Evolutionary conservation across 2,797 vertebrate species (phyloP).

Genomic region (Coluber constrictor): DNA sequence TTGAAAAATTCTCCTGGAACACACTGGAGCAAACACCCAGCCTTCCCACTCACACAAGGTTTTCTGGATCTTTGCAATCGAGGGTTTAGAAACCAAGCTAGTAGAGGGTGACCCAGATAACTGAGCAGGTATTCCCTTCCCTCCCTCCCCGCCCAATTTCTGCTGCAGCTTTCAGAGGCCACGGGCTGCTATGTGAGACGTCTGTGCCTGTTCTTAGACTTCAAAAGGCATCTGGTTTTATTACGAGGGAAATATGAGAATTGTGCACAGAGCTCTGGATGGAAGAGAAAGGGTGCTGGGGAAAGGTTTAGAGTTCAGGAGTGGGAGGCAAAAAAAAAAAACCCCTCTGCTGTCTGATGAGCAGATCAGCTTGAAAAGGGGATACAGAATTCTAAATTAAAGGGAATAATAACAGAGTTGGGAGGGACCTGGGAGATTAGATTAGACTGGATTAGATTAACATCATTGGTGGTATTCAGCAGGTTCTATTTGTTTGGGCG

Average conservation of each 20-base stretch:
- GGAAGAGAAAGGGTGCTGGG: slow-evolving; percentile 58
- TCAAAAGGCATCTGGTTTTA: slow-evolving; percentile 63
- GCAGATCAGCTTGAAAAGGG: background rate
- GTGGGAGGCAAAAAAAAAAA: background rate
- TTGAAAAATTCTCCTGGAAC: background rate
- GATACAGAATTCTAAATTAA: background rate
- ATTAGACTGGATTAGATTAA: too few species aligned
- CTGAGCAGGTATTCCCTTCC: slow-evolving; percentile 45
- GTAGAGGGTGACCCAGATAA: background rate
- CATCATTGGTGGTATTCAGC: too few species aligned
- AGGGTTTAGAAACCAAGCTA: slow-evolving; percentile 11
- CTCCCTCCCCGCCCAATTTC: slow-evolving; percentile 4
- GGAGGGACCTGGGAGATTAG: too few species aligned
- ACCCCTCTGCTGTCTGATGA: background rate
- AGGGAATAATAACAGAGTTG: background rate
- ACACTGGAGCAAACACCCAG: background rate
- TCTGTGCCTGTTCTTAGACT: slow-evolving; percentile 57
- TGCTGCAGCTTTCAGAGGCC: slow-evolving; percentile 51
- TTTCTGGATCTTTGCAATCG: background rate
- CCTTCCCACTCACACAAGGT: background rate
- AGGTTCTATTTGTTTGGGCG: too few species aligned
- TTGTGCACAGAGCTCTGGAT: slow-evolving; percentile 44
- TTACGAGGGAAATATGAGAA: slow-evolving; percentile 56
- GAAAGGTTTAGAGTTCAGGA: slow-evolving; percentile 56
- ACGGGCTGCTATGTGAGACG: slow-evolving; percentile 50